These are phyloP conservation scores for Tridacna gigas DNA, from an alignment of 2,888 invertebrate genomes.

Conservation along the genomic window DNA sequence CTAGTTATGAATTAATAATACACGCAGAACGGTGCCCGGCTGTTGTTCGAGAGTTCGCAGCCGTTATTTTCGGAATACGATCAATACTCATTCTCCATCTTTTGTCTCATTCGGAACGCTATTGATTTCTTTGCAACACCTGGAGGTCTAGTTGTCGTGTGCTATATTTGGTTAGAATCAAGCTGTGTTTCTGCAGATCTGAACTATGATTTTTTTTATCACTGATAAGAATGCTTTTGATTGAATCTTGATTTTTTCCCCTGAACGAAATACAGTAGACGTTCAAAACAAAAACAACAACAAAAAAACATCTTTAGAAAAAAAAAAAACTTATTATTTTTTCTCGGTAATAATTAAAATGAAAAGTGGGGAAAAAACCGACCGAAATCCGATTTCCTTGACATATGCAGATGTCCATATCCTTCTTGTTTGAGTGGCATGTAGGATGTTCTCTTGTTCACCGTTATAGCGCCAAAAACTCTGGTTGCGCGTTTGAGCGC, in stretches of 20 bases:
- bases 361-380: too few relatives aligned
- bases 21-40: constrained; percentile 30
- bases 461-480: too few relatives aligned
- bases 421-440: too few relatives aligned
- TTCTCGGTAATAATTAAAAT: too few relatives aligned
- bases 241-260: neutral
- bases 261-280: neutral
- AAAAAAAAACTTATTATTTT: neutral
- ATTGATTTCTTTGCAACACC: constrained; percentile 39
- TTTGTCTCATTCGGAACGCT: constrained; percentile 29
- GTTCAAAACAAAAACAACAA: too few relatives aligned
- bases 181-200: constrained; percentile 8
- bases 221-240: too few relatives aligned
- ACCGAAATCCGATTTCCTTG: too few relatives aligned
- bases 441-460: too few relatives aligned
- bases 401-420: too few relatives aligned
- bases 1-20: constrained; percentile 48
- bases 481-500: too few relatives aligned
- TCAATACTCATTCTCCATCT: constrained; percentile 27
- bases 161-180: constrained; percentile 4
- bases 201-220: neutral
- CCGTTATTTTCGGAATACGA: constrained; percentile 16
- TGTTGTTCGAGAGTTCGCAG: constrained; percentile 13
- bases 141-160: constrained; percentile 30
- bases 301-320: neutral